phyloP scores from a whole-genome alignment of 2,113 vertebrate genomes.

The Scartelaos histophorus region DNA sequence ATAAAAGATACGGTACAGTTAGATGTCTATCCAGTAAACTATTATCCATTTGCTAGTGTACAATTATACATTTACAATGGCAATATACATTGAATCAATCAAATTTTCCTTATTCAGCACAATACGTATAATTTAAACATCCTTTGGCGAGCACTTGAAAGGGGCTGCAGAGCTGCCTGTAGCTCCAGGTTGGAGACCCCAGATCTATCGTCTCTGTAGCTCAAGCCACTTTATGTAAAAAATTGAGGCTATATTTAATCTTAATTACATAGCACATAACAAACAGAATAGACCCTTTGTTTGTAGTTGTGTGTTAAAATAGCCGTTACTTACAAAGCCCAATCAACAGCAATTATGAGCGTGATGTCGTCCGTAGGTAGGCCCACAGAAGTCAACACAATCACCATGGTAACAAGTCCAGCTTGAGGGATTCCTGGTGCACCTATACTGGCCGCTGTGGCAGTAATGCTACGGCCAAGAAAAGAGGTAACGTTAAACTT shows the following conservation, averaged over 20 bases:
- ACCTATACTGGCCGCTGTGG: constrained; percentile 95
- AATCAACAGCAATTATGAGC: constrained; percentile 94
- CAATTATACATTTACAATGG: too few species aligned
- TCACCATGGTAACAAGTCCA: constrained; percentile 97
- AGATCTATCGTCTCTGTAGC: too few species aligned
- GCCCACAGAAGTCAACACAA: constrained; percentile 95
- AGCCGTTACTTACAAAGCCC: constrained; percentile 90
- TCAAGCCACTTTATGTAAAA: not conserved
- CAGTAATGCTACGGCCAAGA: constrained; percentile 85
- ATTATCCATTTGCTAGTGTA: too few species aligned
- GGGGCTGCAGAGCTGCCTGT: too few species aligned
- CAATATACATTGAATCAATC: too few species aligned
- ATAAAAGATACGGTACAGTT: too few species aligned
- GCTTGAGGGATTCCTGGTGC: constrained; percentile 97
- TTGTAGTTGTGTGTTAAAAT: not conserved
- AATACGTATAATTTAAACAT: too few species aligned
- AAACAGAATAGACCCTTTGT: not conserved
- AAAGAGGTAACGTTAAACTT: not conserved
- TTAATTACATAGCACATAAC: not conserved
- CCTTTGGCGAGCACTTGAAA: too few species aligned
- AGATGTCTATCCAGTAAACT: too few species aligned
- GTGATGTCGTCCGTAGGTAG: constrained; percentile 97
- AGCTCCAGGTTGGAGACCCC: too few species aligned
- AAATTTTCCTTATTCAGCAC: too few species aligned
- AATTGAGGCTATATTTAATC: not conserved